Evolutionary conservation across 1,140 invertebrate genomes (phyloP).

Genomic region (Caenorhabditis briggsae): DNA sequence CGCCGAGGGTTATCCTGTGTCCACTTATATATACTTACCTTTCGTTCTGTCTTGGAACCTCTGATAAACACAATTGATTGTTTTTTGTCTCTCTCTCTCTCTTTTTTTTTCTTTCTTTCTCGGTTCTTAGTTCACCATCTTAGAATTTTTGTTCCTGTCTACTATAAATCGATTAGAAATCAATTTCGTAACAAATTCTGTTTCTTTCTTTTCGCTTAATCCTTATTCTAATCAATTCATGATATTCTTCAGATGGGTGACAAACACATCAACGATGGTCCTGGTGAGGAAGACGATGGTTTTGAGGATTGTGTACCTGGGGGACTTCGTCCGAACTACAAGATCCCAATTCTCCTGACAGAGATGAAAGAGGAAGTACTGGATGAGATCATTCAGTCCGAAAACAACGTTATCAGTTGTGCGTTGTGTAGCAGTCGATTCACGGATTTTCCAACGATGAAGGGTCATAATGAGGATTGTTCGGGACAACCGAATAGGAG

Average conservation of each 20-base stretch:
- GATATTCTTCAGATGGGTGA: background rate
- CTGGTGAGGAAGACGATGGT: background rate
- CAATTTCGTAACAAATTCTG: too few relatives aligned
- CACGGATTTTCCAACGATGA: background rate
- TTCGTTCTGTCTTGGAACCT: background rate
- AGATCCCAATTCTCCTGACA: constrained; percentile 5
- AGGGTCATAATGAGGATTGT: background rate
- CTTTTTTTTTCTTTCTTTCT: too few relatives aligned
- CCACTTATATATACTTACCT: constrained; percentile 3
- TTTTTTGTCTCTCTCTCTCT: background rate
- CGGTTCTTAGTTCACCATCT: too few relatives aligned
- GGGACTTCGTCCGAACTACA: background rate
- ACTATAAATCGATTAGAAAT: too few relatives aligned
- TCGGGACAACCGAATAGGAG: background rate
- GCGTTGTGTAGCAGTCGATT: background rate
- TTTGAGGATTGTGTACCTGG: constrained; percentile 14
- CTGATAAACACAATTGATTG: background rate
- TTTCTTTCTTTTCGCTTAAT: too few relatives aligned
- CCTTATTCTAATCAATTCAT: too few relatives aligned
- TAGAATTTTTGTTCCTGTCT: too few relatives aligned
- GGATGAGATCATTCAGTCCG: background rate
- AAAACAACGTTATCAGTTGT: background rate
- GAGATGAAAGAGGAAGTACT: constrained; percentile 8
- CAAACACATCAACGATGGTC: background rate
- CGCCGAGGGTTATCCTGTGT: background rate